Evolutionary conservation across 2,797 vertebrate genomes (phyloP).

Genomic region (Uromys caudimaculatus): DNA sequence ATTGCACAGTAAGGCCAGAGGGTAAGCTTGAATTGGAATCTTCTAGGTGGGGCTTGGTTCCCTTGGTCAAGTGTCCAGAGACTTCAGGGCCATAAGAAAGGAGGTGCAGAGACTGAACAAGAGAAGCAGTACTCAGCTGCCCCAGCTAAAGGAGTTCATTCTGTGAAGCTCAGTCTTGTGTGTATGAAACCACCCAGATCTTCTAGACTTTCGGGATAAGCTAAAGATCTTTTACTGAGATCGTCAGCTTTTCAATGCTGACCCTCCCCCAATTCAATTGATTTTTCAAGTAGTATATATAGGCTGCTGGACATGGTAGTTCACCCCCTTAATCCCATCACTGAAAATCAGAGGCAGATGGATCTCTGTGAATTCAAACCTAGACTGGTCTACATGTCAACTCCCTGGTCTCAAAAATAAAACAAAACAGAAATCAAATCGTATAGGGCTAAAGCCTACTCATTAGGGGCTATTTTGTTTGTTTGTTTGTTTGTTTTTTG

Average conservation of each 20-base stretch:
- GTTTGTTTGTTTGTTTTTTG: too few species aligned
- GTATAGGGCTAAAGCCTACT: not conserved
- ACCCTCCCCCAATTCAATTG: not conserved
- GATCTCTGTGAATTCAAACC: not conserved
- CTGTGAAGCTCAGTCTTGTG: not conserved
- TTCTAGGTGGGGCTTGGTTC: not conserved
- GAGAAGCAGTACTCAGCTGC: not conserved
- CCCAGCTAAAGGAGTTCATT: not conserved
- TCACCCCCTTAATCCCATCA: not conserved
- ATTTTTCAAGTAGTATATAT: constrained; percentile 27
- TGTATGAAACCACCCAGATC: not conserved
- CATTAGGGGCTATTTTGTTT: not conserved
- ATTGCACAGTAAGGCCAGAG: constrained; percentile 17
- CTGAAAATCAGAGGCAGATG: not conserved
- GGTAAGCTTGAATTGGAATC: constrained; percentile 41
- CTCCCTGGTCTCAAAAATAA: not conserved
- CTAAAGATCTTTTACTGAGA: constrained; percentile 1
- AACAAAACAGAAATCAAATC: not conserved
- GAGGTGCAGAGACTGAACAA: not conserved
- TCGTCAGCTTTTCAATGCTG: constrained; percentile 21
- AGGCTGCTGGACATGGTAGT: not conserved
- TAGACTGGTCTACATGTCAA: not conserved
- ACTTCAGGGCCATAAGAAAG: not conserved
- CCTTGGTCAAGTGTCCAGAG: not conserved
- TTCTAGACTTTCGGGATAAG: constrained; percentile 35